Evolutionary conservation across 2,113 vertebrate genomes (phyloP).

Genomic region (Catagonus wagneri): DNA sequence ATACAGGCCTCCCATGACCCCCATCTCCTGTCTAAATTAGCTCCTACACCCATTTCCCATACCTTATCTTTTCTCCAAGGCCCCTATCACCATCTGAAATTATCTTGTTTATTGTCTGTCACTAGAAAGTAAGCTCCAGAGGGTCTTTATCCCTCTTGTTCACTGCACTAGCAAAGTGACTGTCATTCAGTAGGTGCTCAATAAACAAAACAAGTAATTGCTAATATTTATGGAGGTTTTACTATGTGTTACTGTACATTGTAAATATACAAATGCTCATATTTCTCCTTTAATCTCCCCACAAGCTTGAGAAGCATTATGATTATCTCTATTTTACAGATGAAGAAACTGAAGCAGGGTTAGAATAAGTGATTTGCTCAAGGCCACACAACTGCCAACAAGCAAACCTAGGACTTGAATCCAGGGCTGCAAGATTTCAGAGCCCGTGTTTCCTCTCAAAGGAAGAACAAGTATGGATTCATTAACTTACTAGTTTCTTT

Average conservation of each 20-base stretch:
- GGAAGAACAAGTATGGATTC: background rate
- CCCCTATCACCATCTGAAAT: background rate
- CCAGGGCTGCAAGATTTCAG: background rate
- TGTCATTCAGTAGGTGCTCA: background rate
- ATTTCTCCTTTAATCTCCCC: conserved; percentile 1
- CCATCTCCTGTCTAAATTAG: background rate
- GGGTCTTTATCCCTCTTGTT: background rate
- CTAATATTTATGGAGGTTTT: background rate
- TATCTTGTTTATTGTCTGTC: background rate
- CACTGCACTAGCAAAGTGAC: background rate
- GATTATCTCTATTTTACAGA: background rate
- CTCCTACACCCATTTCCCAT: background rate
- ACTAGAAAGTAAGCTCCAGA: background rate
- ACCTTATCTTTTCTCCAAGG: background rate
- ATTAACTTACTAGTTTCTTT: background rate
- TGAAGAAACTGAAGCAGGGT: background rate
- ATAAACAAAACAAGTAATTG: conserved; percentile 34
- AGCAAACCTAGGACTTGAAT: background rate
- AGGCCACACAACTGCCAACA: background rate
- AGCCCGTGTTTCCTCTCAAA: background rate
- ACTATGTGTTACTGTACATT: background rate
- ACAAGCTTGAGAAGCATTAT: background rate
- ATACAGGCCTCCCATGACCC: background rate
- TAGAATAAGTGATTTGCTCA: background rate
- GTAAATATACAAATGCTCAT: background rate